Base-by-base conservation (phyloP, 1,140 invertebrate species). In the Gonioctena quinquepunctata region DNA sequence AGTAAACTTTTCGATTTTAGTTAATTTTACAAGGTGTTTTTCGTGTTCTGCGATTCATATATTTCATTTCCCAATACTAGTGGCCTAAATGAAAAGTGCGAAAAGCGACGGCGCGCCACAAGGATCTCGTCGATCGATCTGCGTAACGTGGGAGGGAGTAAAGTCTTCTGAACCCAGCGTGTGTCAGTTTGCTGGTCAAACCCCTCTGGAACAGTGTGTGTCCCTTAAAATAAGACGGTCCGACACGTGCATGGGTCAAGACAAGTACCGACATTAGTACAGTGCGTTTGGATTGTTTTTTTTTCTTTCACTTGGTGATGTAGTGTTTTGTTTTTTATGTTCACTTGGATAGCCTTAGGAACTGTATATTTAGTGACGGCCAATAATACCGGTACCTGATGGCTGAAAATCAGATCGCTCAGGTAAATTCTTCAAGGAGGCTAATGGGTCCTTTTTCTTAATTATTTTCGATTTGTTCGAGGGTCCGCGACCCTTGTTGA, bases 361-460 rank as follows among this genome's bases (percentile, higher is more conserved):
- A n/a, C 33, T n/a, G 11, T 42, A n/a, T 4, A 42, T n/a, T 42
- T 42, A 13, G 11, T n/a, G 33, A 42, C 33, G 16, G 33, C 16
- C 16, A 4, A 56, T 19, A 11, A 19, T 23, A 18, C 19, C 22
- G 52, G 18, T 21, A 8, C 19, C 52, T 56, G 52, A 56, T 56
- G 52, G 52, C 52, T 56, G 52, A 56, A 56, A 56, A 56, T 56
- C 52, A 56, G 22, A 56, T 56, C 22, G 52, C 52, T 11, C 52
- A 56, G 52, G 52, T 56, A 56, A 56, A 23, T 42, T 42, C 16
- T n/a, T 42, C 33, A 8, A 1, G 11, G 27, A 4, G 33, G 33
- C 11, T n/a, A n/a, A 3, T 42, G 2, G 2, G 0, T 42, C 16
- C 11, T n/a, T 13, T 11, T 42, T 42, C n/a, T n/a, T n/a, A n/a